phyloP scores from a whole-genome alignment of 2,113 vertebrate species.

The Thunnus maccoyii region DNA sequence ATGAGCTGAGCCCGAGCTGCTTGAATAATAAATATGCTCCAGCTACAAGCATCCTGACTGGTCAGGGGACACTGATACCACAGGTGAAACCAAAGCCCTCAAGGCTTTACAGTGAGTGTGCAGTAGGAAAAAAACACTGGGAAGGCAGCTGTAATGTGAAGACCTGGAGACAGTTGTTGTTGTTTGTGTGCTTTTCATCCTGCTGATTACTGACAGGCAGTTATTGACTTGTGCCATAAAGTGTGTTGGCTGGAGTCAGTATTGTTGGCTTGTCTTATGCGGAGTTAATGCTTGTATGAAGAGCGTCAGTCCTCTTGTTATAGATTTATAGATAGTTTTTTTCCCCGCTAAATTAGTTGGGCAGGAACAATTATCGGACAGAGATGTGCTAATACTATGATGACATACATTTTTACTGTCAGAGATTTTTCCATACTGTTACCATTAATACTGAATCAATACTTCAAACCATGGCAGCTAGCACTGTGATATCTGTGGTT shows the following conservation, averaged over 20 bases:
- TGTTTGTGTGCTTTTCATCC: background rate
- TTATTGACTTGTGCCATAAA: background rate
- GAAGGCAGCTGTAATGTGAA: slow-evolving; percentile 6
- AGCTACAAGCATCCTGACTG: slow-evolving; percentile 32
- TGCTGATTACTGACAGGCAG: background rate
- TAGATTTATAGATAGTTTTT: too few species aligned
- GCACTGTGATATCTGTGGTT: too few species aligned
- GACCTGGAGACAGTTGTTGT: background rate
- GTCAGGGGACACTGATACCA: slow-evolving; percentile 72
- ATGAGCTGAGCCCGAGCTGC: slow-evolving; percentile 53
- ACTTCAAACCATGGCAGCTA: too few species aligned
- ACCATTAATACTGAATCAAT: too few species aligned
- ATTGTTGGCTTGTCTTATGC: background rate
- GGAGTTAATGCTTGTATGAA: background rate
- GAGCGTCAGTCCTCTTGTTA: background rate
- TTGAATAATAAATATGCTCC: slow-evolving; percentile 82
- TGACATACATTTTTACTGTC: too few species aligned
- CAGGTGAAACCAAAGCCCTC: slow-evolving; percentile 72
- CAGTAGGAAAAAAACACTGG: background rate
- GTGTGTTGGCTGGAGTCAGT: background rate
- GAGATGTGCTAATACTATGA: too few species aligned
- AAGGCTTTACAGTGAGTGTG: slow-evolving; percentile 3
- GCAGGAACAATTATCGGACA: background rate
- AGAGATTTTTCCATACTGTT: too few species aligned
- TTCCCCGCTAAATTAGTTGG: background rate